Conservation (phyloP, 2,113 vertebrate genomes). For the Cyanocitta stelleri region DNA sequence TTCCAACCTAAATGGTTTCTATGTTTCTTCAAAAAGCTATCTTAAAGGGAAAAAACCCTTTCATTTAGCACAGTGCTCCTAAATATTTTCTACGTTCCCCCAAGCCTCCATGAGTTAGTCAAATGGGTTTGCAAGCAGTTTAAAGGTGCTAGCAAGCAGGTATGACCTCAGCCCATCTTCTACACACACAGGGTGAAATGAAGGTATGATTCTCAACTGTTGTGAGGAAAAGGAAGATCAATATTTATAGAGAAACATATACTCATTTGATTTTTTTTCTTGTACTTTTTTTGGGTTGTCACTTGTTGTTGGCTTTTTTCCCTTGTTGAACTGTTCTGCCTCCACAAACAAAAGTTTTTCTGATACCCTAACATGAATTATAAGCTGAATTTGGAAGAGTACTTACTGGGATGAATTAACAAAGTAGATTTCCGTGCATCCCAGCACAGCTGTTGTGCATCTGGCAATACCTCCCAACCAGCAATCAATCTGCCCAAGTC, state of each 20-base stretch:
- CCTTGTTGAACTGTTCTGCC: background rate
- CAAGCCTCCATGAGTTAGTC: background rate
- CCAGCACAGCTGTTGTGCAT: background rate
- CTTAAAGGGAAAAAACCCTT: rapidly evolving
- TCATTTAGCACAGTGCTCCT: background rate
- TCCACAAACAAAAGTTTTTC: background rate
- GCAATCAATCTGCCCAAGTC: background rate
- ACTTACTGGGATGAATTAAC: background rate
- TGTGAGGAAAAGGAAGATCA: background rate
- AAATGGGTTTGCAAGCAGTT: background rate
- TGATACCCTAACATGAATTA: background rate
- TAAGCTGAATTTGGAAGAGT: background rate
- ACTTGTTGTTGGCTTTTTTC: background rate
- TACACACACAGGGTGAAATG: background rate
- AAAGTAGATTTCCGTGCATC: background rate
- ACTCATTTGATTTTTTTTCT: background rate
- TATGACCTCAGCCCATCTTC: background rate
- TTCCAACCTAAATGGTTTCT: background rate
- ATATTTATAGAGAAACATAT: background rate
- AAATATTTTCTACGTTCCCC: rapidly evolving
- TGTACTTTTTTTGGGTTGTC: background rate
- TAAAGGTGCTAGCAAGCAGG: background rate
- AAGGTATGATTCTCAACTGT: background rate
- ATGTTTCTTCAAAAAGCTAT: background rate
- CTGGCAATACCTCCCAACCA: background rate